Evolutionary conservation across 2,888 invertebrate species (phyloP), one percentile per base, ranked within the genome.

Genomic region (Tanytarsus gracilentus): DNA sequence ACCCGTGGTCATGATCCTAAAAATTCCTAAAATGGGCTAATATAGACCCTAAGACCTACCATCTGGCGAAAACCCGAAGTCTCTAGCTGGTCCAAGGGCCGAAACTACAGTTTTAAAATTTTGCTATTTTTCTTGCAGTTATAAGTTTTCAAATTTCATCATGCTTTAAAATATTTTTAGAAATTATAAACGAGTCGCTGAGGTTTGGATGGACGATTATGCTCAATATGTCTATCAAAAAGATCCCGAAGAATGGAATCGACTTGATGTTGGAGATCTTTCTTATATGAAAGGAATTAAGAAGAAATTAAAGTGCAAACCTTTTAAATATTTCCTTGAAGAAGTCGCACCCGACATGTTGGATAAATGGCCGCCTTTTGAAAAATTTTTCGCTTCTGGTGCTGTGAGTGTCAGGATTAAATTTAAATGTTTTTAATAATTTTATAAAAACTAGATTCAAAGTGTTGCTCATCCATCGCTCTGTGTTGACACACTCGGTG

Each of bases 121-220:
- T n/a, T n/a, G n/a, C n/a, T n/a, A n/a, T n/a, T n/a, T n/a, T n/a
- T n/a, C n/a, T n/a, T n/a, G n/a, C 68, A 89, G 88, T n/a, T n/a
- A n/a, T n/a, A n/a, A n/a, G n/a, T n/a, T n/a, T n/a, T n/a, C n/a
- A n/a, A n/a, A n/a, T n/a, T n/a, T n/a, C n/a, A n/a, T n/a, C n/a
- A n/a, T n/a, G n/a, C n/a, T n/a, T n/a, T n/a, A n/a, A n/a, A n/a
- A 11, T 5, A n/a, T 36, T 21, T 44, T 1, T 40, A 51, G 51
- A 11, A 96, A 96, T 74, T 93, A 92, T 72, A 81, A 86, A 40
- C 80, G 96, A 62, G 95, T 96, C 0, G 95, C 95, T 0, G 93
- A 92, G 67, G 95, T 97, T 2, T 98, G 97, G 97, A 96, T 98
- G 97, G 97, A 98, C 70, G 96, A 97, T 68, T 98, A 94, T 71